Conservation (phyloP, 2,113 vertebrate species). For the Panthera uncia region DNA sequence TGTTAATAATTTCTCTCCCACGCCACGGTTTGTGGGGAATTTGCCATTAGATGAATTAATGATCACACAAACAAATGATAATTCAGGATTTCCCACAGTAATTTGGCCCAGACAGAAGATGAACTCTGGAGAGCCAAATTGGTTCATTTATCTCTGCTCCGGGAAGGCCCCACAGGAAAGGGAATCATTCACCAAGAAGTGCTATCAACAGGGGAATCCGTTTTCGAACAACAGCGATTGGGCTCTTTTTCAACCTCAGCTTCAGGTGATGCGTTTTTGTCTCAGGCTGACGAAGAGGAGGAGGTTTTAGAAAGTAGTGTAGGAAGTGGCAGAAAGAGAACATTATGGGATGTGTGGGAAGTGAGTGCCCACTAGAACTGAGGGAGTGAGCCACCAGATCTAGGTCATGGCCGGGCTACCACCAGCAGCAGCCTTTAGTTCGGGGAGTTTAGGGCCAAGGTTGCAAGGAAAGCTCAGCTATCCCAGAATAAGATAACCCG, state of each 20-base stretch:
- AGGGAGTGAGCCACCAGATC: background rate
- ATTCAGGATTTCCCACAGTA: constrained; percentile 65
- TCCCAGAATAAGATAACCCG: background rate
- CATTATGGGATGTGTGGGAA: background rate
- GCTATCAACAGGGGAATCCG: constrained; percentile 8
- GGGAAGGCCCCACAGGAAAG: background rate
- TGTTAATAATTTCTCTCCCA: constrained; percentile 47
- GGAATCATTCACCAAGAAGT: background rate
- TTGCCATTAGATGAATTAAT: constrained; percentile 62
- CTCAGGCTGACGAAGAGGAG: background rate
- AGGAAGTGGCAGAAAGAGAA: background rate
- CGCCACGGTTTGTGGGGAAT: background rate
- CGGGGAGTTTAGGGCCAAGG: background rate
- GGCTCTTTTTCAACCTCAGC: constrained; percentile 48
- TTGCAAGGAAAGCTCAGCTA: background rate
- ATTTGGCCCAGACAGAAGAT: constrained; percentile 60
- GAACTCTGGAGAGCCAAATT: constrained; percentile 41
- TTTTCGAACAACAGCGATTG: background rate
- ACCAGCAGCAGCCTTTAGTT: background rate
- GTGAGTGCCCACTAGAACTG: fast-evolving
- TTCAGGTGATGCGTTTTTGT: constrained; percentile 38
- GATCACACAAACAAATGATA: constrained; percentile 67
- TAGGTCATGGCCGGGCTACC: background rate
- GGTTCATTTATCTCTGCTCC: constrained; percentile 59
- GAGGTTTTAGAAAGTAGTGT: background rate